Conservation (phyloP, 1,140 invertebrate species). For the Pentalonia nigronervosa region DNA sequence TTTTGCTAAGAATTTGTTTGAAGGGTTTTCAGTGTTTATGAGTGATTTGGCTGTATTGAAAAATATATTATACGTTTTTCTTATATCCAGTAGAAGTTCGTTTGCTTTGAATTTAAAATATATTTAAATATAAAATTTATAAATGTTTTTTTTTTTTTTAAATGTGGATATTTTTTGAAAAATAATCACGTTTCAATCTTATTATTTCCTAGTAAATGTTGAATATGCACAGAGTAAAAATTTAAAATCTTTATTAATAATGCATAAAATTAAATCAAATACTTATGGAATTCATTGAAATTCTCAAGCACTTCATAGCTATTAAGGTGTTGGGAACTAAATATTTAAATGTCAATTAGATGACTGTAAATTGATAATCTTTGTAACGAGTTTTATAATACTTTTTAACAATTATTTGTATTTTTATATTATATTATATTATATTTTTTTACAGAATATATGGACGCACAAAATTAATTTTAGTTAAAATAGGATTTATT, state of each 20-base stretch:
- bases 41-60: no score
- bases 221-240: background rate
- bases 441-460: background rate
- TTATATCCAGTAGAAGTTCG: no score
- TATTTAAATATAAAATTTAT: background rate
- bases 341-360: conserved; percentile 2
- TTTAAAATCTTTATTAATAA: background rate
- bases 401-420: background rate
- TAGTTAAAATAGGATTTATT: background rate
- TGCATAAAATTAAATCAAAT: background rate
- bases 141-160: background rate
- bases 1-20: no score
- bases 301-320: background rate
- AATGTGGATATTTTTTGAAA: background rate
- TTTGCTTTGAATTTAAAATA: no score
- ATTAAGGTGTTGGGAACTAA: background rate
- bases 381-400: background rate
- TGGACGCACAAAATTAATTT: background rate
- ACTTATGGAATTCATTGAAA: background rate
- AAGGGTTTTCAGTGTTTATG: no score
- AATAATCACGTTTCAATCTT: background rate
- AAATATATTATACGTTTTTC: no score
- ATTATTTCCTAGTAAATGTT: background rate
- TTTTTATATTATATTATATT: background rate
- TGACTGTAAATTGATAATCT: background rate